These are phyloP conservation scores for Pogonomyrmex barbatus DNA, from an alignment of 1,140 invertebrate genomes.

Conservation along the genomic window DNA sequence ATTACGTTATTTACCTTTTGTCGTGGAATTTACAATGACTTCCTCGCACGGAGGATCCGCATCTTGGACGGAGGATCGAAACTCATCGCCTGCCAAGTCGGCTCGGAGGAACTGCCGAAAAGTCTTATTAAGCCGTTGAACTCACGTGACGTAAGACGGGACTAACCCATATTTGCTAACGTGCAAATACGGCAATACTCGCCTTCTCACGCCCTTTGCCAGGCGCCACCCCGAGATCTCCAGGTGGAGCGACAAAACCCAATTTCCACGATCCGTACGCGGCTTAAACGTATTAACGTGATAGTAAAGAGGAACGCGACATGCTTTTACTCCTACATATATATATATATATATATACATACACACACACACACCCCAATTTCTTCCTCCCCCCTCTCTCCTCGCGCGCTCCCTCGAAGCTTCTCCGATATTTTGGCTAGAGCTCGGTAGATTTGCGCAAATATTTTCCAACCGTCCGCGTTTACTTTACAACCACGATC, in stretches of 20 bases:
- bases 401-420: not conserved
- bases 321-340: not conserved
- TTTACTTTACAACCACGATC: constrained; percentile 46
- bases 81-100: not conserved
- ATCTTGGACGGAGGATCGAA: not conserved
- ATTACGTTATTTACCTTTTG: not conserved
- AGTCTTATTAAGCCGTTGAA: constrained; percentile 65
- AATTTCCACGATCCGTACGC: constrained; percentile 74
- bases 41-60: not conserved
- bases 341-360: not conserved
- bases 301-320: constrained; percentile 41
- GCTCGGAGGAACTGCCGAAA: constrained; percentile 34
- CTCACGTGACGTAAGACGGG: constrained; percentile 55
- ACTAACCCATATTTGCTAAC: constrained; percentile 74
- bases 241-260: constrained; percentile 72
- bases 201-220: not conserved
- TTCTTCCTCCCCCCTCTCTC: not conserved
- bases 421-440: constrained; percentile 29
- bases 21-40: not conserved
- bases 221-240: constrained; percentile 48
- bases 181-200: constrained; percentile 50
- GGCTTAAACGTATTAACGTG: constrained; percentile 74
- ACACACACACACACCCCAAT: not conserved
- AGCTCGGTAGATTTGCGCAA: constrained; percentile 34
- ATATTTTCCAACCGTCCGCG: constrained; percentile 31